Evolutionary conservation across 1,140 invertebrate species (phyloP), one percentile per base, ranked within the genome.

Genomic region (Chymomyza costata): DNA sequence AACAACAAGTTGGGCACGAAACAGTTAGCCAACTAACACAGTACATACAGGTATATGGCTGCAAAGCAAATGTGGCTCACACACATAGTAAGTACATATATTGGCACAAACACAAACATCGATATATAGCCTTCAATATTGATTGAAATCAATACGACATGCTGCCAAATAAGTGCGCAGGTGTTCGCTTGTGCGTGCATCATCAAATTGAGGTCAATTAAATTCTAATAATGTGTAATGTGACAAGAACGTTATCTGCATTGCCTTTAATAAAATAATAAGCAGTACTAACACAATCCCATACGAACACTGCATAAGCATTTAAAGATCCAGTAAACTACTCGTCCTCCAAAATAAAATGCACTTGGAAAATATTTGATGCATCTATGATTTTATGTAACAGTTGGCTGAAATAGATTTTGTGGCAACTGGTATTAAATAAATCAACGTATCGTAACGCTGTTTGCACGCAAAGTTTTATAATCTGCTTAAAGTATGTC

Each of bases 131-230:
- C 7, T 11, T 34, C n/a, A 34, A 34, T 6, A 6, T 34, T 34
- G 31, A 34, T 34, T 34, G 31, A 34, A 34, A 34, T 34, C 13
- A 11, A 34, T 34, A 11, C 31, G 3, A 46, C 31, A 46, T n/a
- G 16, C 25, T 11, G n/a, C n/a, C 17, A 44, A 10, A 41, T 21
- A 25, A 7, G 19, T 28, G 21, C 14, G 40, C 14, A 7, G n/a
- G 21, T 25, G 21, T 8, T 10, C 28, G 13, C n/a, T 43, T 43
- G 13, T 13, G 37, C 17, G 15, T 6, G 19, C n/a, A 6, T 11
- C 6, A 7, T 21, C 15, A 46, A 34, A 46, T 46, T 46, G 18
- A 35, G 44, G 44, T 35, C 44, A 46, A 46, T 46, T 46, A 46
- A 46, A 35, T 17, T 46, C 15, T 46, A 46, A 35, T 46, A 8